Evolutionary conservation across 2,113 vertebrate genomes (phyloP).

Genomic region (Noctilio leporinus): DNA sequence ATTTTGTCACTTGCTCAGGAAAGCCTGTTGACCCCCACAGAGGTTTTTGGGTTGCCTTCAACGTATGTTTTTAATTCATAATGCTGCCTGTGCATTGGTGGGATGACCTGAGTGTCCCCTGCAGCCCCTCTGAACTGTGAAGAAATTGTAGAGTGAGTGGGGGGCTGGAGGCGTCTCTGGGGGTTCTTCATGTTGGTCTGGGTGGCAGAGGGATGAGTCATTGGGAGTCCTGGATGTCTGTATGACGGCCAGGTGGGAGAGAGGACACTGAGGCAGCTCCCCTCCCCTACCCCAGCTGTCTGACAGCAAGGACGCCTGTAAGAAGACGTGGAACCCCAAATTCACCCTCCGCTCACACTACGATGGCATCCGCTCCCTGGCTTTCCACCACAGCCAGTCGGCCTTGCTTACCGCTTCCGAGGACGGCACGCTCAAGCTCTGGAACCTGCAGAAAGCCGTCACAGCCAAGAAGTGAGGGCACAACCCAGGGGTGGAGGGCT

Average conservation of each 20-base stretch:
- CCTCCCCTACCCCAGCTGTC: slow-evolving; percentile 78
- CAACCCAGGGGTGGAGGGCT: accelerated
- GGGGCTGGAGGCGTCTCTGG: background rate
- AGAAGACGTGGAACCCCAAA: slow-evolving; percentile 92
- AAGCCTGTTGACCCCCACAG: background rate
- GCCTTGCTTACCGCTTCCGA: slow-evolving; percentile 90
- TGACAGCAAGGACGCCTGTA: slow-evolving; percentile 89
- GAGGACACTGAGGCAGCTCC: background rate
- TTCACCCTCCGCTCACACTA: slow-evolving; percentile 94
- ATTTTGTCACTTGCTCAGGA: background rate
- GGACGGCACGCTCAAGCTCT: slow-evolving; percentile 91
- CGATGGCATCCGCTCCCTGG: slow-evolving; percentile 88
- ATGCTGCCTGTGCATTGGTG: background rate
- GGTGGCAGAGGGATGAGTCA: background rate
- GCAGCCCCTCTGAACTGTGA: background rate
- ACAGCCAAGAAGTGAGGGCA: slow-evolving; percentile 88
- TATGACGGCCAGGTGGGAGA: background rate
- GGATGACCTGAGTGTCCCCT: background rate
- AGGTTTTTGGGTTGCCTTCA: background rate
- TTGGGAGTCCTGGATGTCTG: background rate
- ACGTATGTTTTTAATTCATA: background rate
- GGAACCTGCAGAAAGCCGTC: slow-evolving; percentile 93
- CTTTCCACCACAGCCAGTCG: slow-evolving; percentile 89
- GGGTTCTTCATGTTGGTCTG: accelerated
- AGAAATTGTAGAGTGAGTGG: background rate